A percentile compares a stretch with the other conserved stretches of the same genome.
Conservation (phyloP, 2,797 vertebrate genomes). For the Hipposideros larvatus region DNA sequence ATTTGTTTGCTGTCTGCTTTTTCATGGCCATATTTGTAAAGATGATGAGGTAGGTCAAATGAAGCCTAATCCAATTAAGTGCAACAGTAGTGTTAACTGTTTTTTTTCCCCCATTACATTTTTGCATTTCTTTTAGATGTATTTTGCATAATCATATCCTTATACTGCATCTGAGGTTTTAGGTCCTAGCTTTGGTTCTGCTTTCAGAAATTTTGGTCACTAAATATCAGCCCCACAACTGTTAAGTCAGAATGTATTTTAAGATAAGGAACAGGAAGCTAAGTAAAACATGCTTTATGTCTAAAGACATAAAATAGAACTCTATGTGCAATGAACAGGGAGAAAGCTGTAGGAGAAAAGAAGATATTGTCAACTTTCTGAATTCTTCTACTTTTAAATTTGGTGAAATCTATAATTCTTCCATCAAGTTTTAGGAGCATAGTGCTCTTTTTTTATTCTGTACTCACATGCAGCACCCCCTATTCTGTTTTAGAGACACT, state of each 20-base stretch:
- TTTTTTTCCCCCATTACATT: not conserved
- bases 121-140: slow-evolving; percentile 47
- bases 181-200: slow-evolving; percentile 55
- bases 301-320: slow-evolving; percentile 54
- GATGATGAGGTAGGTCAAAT: not conserved
- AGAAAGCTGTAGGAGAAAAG: not conserved
- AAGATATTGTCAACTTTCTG: not conserved
- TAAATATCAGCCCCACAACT: slow-evolving; percentile 52
- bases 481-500: not conserved
- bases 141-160: slow-evolving; percentile 62
- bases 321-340: not conserved
- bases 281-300: slow-evolving; percentile 22
- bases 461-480: not conserved
- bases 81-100: not conserved
- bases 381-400: slow-evolving; percentile 35
- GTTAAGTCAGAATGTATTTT: slow-evolving; percentile 63
- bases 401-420: slow-evolving; percentile 33
- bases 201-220: slow-evolving; percentile 52
- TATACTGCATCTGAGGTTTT: slow-evolving; percentile 32
- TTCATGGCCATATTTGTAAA: not conserved
- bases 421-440: not conserved
- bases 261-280: slow-evolving; percentile 66
- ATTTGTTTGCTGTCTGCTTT: slow-evolving; percentile 47
- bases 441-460: not conserved
- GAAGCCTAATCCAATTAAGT: not conserved